phyloP scores from a whole-genome alignment of 2,888 invertebrate species.

The Tortrix viridana region DNA sequence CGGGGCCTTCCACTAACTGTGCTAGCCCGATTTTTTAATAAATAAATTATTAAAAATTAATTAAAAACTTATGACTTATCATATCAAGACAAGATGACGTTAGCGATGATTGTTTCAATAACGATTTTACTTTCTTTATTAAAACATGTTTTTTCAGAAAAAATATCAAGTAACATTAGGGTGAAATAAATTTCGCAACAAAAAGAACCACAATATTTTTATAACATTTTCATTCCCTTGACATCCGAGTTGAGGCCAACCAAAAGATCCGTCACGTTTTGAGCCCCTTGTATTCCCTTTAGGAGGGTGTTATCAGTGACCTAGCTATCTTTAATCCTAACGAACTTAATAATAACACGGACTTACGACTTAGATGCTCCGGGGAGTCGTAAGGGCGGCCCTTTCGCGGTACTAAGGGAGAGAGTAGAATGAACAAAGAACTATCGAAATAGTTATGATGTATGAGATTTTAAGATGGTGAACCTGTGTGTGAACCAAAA shows the following conservation, averaged over 20 bases:
- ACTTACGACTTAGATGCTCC: neutral
- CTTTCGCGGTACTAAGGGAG: neutral
- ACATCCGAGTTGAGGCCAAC: slow-evolving; percentile 7
- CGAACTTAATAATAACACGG: slow-evolving; percentile 28
- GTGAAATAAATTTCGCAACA: neutral
- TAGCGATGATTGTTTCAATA: too few relatives aligned
- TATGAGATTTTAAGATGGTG: too few relatives aligned
- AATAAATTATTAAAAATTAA: too few relatives aligned
- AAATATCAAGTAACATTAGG: too few relatives aligned
- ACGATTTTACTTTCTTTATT: too few relatives aligned
- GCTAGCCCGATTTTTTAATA: too few relatives aligned
- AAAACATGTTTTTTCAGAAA: too few relatives aligned
- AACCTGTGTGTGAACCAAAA: too few relatives aligned
- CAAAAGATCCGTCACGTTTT: slow-evolving; percentile 3
- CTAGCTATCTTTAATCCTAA: slow-evolving; percentile 26
- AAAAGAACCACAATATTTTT: slow-evolving; percentile 3
- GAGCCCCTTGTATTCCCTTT: slow-evolving; percentile 16
- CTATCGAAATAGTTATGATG: too few relatives aligned
- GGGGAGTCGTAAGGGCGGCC: neutral
- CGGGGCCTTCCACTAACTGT: too few relatives aligned
- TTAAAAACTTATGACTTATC: too few relatives aligned
- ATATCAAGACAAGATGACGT: too few relatives aligned
- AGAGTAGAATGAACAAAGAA: slow-evolving; percentile 4
- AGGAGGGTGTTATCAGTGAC: slow-evolving; percentile 21
- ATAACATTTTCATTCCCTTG: slow-evolving; percentile 16